Evolutionary conservation across 2,888 invertebrate genomes (phyloP), one percentile per base, ranked within the genome.

Genomic region (Lordiphosa andalusiaca): DNA sequence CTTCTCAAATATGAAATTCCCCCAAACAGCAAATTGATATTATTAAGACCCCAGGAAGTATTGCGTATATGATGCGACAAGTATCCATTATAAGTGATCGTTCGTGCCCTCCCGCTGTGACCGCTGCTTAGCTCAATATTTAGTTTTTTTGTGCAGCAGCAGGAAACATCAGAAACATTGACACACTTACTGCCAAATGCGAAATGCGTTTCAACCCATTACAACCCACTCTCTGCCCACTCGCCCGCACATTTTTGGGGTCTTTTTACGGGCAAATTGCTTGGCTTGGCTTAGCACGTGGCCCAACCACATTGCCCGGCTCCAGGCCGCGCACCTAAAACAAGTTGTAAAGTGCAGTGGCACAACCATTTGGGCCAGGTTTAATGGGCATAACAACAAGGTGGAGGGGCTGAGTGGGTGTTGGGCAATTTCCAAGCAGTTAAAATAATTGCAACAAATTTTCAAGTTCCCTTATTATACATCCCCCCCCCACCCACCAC

Each of bases 401-500:
- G 4, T 5, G 23, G 13, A 6, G 12, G 35, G 4, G 12, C 6
- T 7, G n/a, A 0, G 33, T 12, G 35, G 16, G 7, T 46, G 38
- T 39, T 21, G 58, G 39, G 54, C 74, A 72, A 70, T 72, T 74
- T 62, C 67, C 74, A 70, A 71, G 71, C 69, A 67, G 73, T 73
- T 73, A 65, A 61, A 77, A 71, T 77, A 77, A 78, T 73, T 80
- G 77, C 75, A 75, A 77, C 75, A 78, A 69, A 77, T 73, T 75
- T 78, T 67, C 71, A 73, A 71, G 69, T 73, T 63, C 56, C 71
- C 66, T 69, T 66, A 67, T 76, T 74, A 67, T 65, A 52, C 61
- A 2, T 16, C 16, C 2, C 16, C 16, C 16, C 16, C 53, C 59
- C n/a, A n/a, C n/a, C n/a, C n/a, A n/a, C n/a, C n/a, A n/a, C n/a